Conservation (phyloP, 2,888 invertebrate genomes). For the Campopleginae sp. region DNA sequence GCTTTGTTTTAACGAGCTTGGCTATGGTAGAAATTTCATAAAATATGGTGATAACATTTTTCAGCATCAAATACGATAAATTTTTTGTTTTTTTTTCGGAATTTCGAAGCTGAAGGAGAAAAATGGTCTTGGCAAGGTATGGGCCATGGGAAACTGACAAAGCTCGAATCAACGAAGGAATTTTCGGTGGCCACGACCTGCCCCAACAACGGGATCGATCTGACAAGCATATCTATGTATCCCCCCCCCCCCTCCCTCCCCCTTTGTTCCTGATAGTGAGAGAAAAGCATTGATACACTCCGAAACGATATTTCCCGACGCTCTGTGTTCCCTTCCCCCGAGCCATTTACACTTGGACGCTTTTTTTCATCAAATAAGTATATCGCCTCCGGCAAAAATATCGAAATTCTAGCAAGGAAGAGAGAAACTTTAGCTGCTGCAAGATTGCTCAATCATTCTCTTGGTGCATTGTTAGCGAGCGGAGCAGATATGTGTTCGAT, state of each 20-base stretch:
- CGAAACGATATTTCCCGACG: conserved; percentile 65
- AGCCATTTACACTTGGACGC: conserved; percentile 73
- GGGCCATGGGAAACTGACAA: neutral
- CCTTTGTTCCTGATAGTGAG: no score
- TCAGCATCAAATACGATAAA: no score
- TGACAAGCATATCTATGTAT: conserved; percentile 50
- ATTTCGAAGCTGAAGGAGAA: neutral
- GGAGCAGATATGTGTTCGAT: neutral
- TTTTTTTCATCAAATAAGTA: no score
- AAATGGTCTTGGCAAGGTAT: neutral
- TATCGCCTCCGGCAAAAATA: neutral
- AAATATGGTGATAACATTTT: no score
- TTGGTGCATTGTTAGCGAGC: conserved; percentile 48
- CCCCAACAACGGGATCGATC: conserved; percentile 68
- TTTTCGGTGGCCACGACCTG: conserved; percentile 65
- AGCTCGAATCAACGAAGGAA: conserved; percentile 44
- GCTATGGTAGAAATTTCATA: no score
- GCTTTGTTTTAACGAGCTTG: neutral
- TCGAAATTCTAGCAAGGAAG: neutral
- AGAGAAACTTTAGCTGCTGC: conserved; percentile 43
- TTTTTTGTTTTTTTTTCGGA: no score
- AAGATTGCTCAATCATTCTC: conserved; percentile 61
- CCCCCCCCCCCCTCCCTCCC: conserved; percentile 26
- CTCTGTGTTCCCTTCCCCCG: no score
- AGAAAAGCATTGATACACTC: conserved; percentile 76